Evolutionary conservation across 2,888 invertebrate genomes (phyloP).

Genomic region (Drosophila anceps): DNA sequence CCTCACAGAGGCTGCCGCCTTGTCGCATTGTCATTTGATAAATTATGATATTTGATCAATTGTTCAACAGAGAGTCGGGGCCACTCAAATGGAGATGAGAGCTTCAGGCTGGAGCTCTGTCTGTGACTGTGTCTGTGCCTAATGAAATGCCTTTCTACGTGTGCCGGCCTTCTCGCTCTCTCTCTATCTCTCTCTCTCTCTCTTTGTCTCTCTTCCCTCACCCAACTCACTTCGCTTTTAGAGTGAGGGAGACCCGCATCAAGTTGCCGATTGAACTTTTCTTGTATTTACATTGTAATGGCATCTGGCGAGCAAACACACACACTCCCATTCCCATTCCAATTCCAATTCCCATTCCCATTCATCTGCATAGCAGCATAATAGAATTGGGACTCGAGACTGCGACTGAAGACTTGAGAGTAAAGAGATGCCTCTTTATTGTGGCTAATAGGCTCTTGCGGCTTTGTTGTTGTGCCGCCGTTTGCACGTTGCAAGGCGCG

Average conservation of each 20-base stretch:
- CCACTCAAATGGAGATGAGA: conserved; percentile 41
- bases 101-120: conserved; percentile 10
- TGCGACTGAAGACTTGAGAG: conserved; percentile 3
- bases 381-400: conserved; percentile 67
- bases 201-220: background rate
- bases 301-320: conserved; percentile 77
- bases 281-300: conserved; percentile 81
- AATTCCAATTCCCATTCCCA: conserved; percentile 29
- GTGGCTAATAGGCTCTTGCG: conserved; percentile 76
- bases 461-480: conserved; percentile 76
- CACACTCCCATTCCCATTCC: conserved; percentile 20
- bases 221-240: background rate
- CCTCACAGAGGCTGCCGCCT: conserved; percentile 72
- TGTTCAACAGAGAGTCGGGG: conserved; percentile 64
- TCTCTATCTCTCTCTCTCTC: conserved; percentile 1
- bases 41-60: conserved; percentile 83
- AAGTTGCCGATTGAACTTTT: conserved; percentile 76
- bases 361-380: conserved; percentile 76
- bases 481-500: conserved; percentile 60
- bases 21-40: conserved; percentile 80
- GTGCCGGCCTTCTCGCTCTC: conserved; percentile 33
- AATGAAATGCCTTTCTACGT: conserved; percentile 71
- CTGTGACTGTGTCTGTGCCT: conserved; percentile 33
- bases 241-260: conserved; percentile 58
- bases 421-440: conserved; percentile 71